Evolutionary conservation across 2,888 invertebrate genomes (phyloP).

Genomic region (Timema cristinae): DNA sequence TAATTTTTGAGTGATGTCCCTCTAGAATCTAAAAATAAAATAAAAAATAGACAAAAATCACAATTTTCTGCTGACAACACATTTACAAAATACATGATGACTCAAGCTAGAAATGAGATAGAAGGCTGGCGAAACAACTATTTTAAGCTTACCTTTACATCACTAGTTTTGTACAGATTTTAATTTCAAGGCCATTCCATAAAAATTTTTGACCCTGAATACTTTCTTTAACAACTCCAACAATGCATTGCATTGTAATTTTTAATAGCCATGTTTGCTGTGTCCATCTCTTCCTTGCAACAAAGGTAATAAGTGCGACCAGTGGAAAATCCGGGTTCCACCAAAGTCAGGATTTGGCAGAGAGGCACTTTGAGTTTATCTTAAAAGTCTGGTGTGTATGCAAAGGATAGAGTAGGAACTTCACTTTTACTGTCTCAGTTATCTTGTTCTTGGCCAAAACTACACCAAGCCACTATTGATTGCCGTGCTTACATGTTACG

Average conservation of each 20-base stretch:
- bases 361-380: neutral
- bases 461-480: neutral
- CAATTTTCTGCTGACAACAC: too few relatives aligned
- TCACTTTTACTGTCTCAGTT: neutral
- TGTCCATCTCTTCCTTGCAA: neutral
- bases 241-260: neutral
- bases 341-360: slow-evolving; percentile 1
- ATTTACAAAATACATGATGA: too few relatives aligned
- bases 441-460: neutral
- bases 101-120: too few relatives aligned
- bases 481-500: neutral
- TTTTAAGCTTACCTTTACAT: too few relatives aligned
- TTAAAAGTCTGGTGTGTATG: neutral
- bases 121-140: too few relatives aligned
- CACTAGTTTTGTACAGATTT: too few relatives aligned
- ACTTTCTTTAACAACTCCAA: neutral
- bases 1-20: too few relatives aligned
- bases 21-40: too few relatives aligned
- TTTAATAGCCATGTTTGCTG: neutral
- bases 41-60: too few relatives aligned
- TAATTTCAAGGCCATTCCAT: too few relatives aligned
- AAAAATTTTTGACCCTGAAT: neutral
- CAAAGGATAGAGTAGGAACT: slow-evolving; percentile 5
- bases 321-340: neutral
- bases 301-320: neutral